Evolutionary conservation across 2,888 invertebrate species (phyloP), one percentile per base, ranked within the genome.

Genomic region (Lucinisca nassula): DNA sequence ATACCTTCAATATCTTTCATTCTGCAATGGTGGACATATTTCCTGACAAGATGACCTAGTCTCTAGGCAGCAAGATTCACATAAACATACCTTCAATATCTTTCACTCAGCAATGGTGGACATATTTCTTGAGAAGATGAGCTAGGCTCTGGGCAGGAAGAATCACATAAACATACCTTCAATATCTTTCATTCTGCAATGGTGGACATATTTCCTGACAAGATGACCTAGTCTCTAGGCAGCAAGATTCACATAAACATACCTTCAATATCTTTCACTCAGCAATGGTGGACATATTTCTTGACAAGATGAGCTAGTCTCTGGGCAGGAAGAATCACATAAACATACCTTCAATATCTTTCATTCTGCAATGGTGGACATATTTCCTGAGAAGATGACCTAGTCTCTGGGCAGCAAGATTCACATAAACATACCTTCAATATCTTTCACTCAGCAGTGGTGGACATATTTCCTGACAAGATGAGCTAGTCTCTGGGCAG

Each of bases 361-460:
- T 95, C 95, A 96, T 95, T 35, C 93, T 92, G 37, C 92, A 90
- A 77, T 96, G 95, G 79, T 96, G 96, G 17, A 95, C 92, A 89
- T 96, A 96, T 89, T 96, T 96, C 76, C 92, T 89, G 30, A 96
- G 96, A 21, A 96, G 94, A 75, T 96, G 95, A 14, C 92, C 94
- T 10, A 96, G 89, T 78, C 96, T 84, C 85, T 95, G 93, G n/a
- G 94, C 95, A 14, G 96, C 96, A 14, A 96, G 91, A 83, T 91
- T 95, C 2, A 95, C 93, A 80, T 96, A 96, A n/a, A 94, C 94
- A 67, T 95, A 95, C 96, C 95, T 95, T 96, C 95, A 30, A 96
- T 95, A 67, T 94, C 91, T 84, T 95, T 95, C 95, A 96, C 95
- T 35, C 93, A 92, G 37, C 92, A 90, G 76, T 96, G 95, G 79